phyloP scores from a whole-genome alignment of 2,113 vertebrate species.

The Corythornis madagascariensis region DNA sequence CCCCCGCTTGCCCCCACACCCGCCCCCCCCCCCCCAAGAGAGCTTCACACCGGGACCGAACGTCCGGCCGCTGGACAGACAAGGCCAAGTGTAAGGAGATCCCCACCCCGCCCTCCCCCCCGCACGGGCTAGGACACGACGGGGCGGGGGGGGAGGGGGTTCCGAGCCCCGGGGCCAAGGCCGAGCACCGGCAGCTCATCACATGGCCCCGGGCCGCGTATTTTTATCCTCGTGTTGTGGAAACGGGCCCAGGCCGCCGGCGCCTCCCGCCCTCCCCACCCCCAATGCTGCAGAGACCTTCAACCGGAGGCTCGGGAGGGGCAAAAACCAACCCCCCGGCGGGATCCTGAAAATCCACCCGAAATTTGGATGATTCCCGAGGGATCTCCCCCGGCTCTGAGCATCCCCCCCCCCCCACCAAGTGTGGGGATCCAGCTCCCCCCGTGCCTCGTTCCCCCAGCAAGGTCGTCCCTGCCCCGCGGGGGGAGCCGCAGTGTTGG shows the following conservation, averaged over 20 bases:
- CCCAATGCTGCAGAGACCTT: conserved; percentile 4
- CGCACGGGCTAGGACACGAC: background rate
- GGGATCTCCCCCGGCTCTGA: background rate
- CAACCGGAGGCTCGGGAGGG: background rate
- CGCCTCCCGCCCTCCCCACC: conserved; percentile 28
- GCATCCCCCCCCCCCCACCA: background rate
- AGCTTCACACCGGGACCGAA: too few species aligned
- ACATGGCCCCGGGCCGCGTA: conserved; percentile 68
- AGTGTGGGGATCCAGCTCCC: background rate
- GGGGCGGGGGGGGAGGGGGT: background rate
- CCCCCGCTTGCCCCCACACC: too few species aligned
- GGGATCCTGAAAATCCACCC: too few species aligned
- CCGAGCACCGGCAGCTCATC: conserved; percentile 61
- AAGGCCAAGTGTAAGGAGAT: conserved; percentile 59
- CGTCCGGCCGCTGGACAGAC: background rate
- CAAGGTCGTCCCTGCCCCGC: background rate
- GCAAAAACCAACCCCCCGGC: too few species aligned
- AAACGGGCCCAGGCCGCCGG: conserved; percentile 48
- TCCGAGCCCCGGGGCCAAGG: background rate
- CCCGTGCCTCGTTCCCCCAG: background rate
- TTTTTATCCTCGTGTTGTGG: conserved; percentile 75
- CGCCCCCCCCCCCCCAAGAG: too few species aligned
- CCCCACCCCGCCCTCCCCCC: background rate
- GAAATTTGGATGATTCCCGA: background rate
- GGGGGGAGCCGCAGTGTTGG: background rate